phyloP scores from a whole-genome alignment of 2,797 vertebrate genomes.

The Poeciliopsis presidionis region DNA sequence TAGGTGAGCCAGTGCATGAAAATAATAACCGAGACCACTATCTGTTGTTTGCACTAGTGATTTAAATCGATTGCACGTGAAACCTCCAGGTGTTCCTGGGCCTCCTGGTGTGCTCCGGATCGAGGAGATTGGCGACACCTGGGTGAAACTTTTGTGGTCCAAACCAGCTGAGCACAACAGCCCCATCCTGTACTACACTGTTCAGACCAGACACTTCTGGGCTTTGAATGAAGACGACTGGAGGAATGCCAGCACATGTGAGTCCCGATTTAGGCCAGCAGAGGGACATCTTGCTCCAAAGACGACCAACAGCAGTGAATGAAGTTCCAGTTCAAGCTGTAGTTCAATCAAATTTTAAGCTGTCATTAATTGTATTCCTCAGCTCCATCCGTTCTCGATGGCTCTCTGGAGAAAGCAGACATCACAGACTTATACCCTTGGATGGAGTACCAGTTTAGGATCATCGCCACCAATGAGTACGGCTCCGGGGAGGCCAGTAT shows the following conservation, averaged over 20 bases:
- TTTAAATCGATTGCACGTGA: not conserved
- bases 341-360: not conserved
- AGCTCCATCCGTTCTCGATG: conserved; percentile 90
- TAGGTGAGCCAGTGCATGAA: conserved; percentile 82
- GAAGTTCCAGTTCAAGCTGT: not conserved
- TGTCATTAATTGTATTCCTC: not conserved
- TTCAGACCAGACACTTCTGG: conserved; percentile 88
- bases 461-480: conserved; percentile 91
- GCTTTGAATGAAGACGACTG: conserved; percentile 90
- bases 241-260: conserved; percentile 92
- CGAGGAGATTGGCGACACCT: conserved; percentile 89
- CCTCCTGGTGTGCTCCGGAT: conserved; percentile 90
- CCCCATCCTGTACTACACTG: conserved; percentile 90
- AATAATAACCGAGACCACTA: not conserved
- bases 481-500: conserved; percentile 93
- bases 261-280: conserved; percentile 58
- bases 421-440: conserved; percentile 92
- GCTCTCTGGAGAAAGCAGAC: conserved; percentile 85
- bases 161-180: conserved; percentile 93
- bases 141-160: conserved; percentile 91
- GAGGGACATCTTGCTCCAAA: conserved; percentile 16
- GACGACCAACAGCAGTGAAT: not conserved
- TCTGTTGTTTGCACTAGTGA: not conserved
- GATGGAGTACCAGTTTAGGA: conserved; percentile 97
- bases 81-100: conserved; percentile 77